Evolutionary conservation across 1,140 invertebrate genomes (phyloP).

Genomic region (Bombyx mori): ASM3026992v2 NC_085115.1:4966501-4967000

Average conservation of each 20-base stretch:
- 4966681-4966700: constrained; percentile 59
- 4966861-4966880: too few species aligned
- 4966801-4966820: constrained; percentile 50
- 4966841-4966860: constrained; percentile 8
- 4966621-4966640: constrained; percentile 16
- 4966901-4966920: too few species aligned
- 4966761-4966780: constrained; percentile 68
- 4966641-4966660: constrained; percentile 46
- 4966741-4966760: constrained; percentile 64
- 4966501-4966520: too few species aligned
- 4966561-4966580: too few species aligned
- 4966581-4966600: not conserved
- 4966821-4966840: constrained; percentile 60
- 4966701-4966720: constrained; percentile 69
- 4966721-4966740: constrained; percentile 50
- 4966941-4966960: too few species aligned
- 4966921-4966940: too few species aligned
- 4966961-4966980: too few species aligned
- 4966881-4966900: too few species aligned
- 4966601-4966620: constrained; percentile 1
- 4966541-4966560: too few species aligned
- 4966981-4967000: too few species aligned
- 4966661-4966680: constrained; percentile 66
- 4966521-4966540: too few species aligned
- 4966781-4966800: constrained; percentile 53